A percentile compares a stretch with the other conserved stretches of the same genome.
These are phyloP conservation scores for Athrips mouffetella DNA, from an alignment of 2,888 invertebrate genomes.

Conservation along the genomic window DNA sequence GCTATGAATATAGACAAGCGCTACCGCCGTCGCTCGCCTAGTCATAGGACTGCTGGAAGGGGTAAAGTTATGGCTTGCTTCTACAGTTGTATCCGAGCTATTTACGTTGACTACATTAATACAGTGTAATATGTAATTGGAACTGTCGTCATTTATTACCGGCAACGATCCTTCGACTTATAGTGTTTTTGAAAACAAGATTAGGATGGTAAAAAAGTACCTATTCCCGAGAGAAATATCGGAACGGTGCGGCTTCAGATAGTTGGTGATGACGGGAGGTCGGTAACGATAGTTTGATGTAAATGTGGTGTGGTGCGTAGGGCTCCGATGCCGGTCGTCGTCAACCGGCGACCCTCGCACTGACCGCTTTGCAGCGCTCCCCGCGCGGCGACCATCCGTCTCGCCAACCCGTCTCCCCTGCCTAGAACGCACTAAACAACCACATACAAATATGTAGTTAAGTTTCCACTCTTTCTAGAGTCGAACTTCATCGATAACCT, in stretches of 20 bases:
- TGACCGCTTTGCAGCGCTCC: constrained; percentile 22
- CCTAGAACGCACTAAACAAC: constrained; percentile 39
- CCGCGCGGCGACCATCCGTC: constrained; percentile 45
- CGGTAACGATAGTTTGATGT: constrained; percentile 67
- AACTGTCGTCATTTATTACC: neutral
- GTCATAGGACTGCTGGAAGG: constrained; percentile 13
- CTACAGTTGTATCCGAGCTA: no score
- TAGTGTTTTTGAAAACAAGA: neutral
- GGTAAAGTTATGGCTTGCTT: neutral
- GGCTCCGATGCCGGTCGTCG: constrained; percentile 7
- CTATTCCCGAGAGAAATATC: constrained; percentile 37
- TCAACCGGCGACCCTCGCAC: constrained; percentile 23
- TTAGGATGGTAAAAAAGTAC: constrained; percentile 18
- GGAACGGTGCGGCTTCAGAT: constrained; percentile 23
- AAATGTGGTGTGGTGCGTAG: constrained; percentile 38
- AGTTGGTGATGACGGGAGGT: constrained; percentile 39
- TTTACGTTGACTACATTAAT: no score
- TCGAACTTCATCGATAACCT: constrained; percentile 37
- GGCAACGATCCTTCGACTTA: neutral
- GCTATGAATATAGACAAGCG: constrained; percentile 27
- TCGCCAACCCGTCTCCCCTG: constrained; percentile 37
- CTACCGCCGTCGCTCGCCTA: constrained; percentile 4
- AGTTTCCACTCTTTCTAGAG: constrained; percentile 36
- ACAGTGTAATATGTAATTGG: no score
- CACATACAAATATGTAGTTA: constrained; percentile 48